Base-by-base conservation (phyloP, 1,140 invertebrate species). In the Lanistes nyassanus region DNA sequence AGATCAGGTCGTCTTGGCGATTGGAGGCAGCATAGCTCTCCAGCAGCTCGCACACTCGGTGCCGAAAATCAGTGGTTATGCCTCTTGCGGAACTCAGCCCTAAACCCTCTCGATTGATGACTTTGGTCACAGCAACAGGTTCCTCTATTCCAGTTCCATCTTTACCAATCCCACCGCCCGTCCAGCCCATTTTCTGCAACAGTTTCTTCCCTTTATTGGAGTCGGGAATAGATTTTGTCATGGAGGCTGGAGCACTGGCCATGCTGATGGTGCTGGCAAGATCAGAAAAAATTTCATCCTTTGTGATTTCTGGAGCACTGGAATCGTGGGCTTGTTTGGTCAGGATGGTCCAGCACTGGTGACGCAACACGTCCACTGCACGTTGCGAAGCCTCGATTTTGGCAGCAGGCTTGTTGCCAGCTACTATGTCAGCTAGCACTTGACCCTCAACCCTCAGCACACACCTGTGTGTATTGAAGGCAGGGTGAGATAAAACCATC, bases 161-260 rank as follows among this genome's bases (percentile, higher is more conserved):
- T 78, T 93, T 93, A 0, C 94, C 94, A 56, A 95, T 88, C 0
- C 93, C 94, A 47, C 94, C 94, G 37, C 94, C 94, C 37, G 91
- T 90, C 94, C 94, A 95, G 0, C 94, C 95, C 94, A 96, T 95
- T 77, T 93, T 88, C 76, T 92, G 92, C 91, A 95, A 92, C 88
- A 95, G 91, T 82, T 92, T 94, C 69, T 88, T 92, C 11, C 93
- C 93, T 74, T 93, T 90, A 80, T 92, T 93, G 76, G 88, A 90
- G 16, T 88, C 85, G 39, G 89, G 79, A 9, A 92, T 80, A 29
- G 84, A 47, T 58, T 36, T 77, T 65, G 36, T 77, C 76, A 74
- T 76, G 16, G 94, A 72, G 34, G 70, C 55, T 9, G 36, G 55
- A 34, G 3, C 19, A 37, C 13, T 60, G n/a, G 70, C 11, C 26